Percentiles rank a stretch among this genome's conserved stretches.
Evolutionary conservation across 2,888 invertebrate genomes (phyloP).

Genomic region (Emmelina monodactyla): DNA sequence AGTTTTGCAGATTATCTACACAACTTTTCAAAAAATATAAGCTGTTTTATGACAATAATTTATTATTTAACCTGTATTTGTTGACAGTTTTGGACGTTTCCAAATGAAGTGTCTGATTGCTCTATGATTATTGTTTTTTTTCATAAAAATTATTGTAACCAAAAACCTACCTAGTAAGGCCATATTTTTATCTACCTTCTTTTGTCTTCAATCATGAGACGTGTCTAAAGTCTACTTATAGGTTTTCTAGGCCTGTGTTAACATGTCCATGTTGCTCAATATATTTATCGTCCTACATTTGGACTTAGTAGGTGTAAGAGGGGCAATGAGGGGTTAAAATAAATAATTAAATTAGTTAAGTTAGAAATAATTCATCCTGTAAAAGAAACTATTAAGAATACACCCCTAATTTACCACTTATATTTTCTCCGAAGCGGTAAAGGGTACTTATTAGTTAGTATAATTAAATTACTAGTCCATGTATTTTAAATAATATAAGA

Average conservation of each 20-base stretch:
- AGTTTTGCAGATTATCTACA: too few species aligned
- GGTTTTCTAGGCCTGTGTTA: conserved; percentile 35
- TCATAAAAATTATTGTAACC: too few species aligned
- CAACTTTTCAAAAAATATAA: too few species aligned
- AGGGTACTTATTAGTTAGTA: conserved; percentile 64
- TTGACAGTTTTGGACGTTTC: too few species aligned
- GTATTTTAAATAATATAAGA: conserved; percentile 51
- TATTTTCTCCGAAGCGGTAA: conserved; percentile 60
- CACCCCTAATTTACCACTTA: neutral
- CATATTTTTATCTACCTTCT: too few species aligned
- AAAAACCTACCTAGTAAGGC: too few species aligned
- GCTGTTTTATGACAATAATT: too few species aligned
- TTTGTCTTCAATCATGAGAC: conserved; percentile 3
- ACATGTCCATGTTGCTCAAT: conserved; percentile 63
- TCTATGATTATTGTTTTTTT: too few species aligned
- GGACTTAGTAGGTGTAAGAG: conserved; percentile 47
- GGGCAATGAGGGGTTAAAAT: conserved; percentile 46
- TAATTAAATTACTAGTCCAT: conserved; percentile 66
- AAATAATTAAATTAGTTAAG: conserved; percentile 22
- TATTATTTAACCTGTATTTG: too few species aligned
- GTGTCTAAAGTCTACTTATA: conserved; percentile 18
- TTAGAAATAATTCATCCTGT: neutral
- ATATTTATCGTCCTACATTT: conserved; percentile 25
- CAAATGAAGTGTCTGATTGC: too few species aligned
- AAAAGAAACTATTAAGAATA: too few species aligned